phyloP scores from a whole-genome alignment of 1,140 invertebrate species.

The Trichomalopsis sarcophagae region DNA sequence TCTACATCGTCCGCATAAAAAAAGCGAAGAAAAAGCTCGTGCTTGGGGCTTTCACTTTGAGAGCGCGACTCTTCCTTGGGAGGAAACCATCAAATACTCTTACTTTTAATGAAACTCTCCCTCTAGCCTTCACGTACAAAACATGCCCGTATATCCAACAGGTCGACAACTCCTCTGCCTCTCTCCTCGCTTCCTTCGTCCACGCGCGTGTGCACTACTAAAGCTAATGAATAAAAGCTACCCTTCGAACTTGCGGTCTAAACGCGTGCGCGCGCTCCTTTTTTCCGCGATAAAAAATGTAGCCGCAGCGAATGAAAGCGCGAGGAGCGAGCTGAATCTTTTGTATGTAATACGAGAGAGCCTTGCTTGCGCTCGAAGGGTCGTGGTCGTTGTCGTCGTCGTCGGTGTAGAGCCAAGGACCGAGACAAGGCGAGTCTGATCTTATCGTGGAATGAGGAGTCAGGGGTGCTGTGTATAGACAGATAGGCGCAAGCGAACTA shows the following conservation, averaged over 20 bases:
- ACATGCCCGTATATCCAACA: neutral
- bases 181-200: neutral
- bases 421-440: neutral
- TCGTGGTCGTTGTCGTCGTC: constrained; percentile 9
- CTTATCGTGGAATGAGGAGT: neutral
- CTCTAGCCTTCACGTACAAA: neutral
- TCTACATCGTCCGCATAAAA: neutral
- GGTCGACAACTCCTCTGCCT: neutral
- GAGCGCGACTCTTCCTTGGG: neutral
- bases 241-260: neutral
- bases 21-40: neutral
- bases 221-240: constrained; percentile 27
- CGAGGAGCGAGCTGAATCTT: neutral
- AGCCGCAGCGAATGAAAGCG: neutral
- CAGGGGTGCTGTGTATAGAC: neutral
- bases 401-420: neutral
- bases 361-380: neutral
- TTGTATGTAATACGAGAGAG: neutral
- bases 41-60: neutral
- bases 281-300: constrained; percentile 19
- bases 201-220: neutral
- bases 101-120: constrained; percentile 36
- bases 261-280: neutral
- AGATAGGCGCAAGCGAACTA: neutral
- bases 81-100: constrained; percentile 24